Evolutionary conservation across 1,140 invertebrate species (phyloP).

Genomic region (Trichomalopsis sarcophagae): DNA sequence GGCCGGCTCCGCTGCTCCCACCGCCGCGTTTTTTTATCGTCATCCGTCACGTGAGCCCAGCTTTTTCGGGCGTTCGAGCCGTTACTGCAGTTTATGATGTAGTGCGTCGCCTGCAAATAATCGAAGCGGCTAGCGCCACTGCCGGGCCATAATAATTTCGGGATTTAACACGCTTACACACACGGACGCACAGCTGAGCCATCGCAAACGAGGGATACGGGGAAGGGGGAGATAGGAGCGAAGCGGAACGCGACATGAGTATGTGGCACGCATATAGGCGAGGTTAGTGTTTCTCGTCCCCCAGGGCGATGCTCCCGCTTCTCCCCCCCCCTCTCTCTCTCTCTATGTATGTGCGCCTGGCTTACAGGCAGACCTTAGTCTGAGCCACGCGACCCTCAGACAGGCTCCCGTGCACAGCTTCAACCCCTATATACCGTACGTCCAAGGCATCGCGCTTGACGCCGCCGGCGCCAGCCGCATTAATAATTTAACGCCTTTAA

Average conservation of each 20-base stretch:
- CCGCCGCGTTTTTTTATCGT: not conserved
- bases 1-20: not conserved
- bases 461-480: conserved; percentile 50
- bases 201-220: conserved; percentile 42
- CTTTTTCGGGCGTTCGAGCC: not conserved
- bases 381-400: conserved; percentile 58
- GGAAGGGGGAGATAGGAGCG: conserved; percentile 20
- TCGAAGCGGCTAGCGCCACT: conserved; percentile 46
- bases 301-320: conserved; percentile 59
- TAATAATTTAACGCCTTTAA: conserved; percentile 70
- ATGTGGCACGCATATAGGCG: conserved; percentile 8
- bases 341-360: not conserved
- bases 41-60: conserved; percentile 17
- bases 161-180: conserved; percentile 60
- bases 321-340: not conserved
- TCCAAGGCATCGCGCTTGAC: not conserved
- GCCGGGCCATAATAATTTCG: conserved; percentile 63
- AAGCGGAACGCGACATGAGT: conserved; percentile 6
- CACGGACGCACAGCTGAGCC: conserved; percentile 60
- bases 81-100: conserved; percentile 7
- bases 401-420: conserved; percentile 26
- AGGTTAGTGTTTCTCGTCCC: conserved; percentile 52
- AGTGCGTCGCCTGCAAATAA: conserved; percentile 46
- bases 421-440: not conserved
- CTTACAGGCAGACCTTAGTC: not conserved